phyloP scores from a whole-genome alignment of 2,797 vertebrate genomes.

The Helicolenus hilgendorfi region DNA sequence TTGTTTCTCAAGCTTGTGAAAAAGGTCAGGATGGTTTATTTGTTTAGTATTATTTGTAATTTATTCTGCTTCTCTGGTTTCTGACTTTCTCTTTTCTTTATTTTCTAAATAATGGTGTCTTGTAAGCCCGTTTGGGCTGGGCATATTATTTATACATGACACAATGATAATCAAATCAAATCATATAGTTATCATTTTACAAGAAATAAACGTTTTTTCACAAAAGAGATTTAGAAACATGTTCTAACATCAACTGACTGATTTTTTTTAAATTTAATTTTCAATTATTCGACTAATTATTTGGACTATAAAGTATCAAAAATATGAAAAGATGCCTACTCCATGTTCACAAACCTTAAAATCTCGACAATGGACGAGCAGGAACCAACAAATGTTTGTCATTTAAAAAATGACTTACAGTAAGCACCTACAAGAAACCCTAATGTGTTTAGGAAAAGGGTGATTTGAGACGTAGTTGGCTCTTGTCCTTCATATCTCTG shows the following conservation, averaged over 20 bases:
- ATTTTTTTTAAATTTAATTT: background rate
- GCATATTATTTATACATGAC: no score
- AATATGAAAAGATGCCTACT: background rate
- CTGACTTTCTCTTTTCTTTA: no score
- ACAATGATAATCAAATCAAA: no score
- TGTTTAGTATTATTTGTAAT: no score
- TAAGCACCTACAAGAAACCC: background rate
- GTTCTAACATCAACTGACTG: background rate
- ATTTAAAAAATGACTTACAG: constrained; percentile 13
- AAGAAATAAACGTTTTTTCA: background rate
- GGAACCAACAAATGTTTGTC: background rate
- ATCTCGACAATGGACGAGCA: background rate
- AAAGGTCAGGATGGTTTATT: no score
- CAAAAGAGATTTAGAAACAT: background rate
- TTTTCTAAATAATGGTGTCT: no score
- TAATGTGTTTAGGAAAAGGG: constrained; percentile 58
- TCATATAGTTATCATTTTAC: no score
- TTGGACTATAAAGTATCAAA: background rate
- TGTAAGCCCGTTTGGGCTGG: no score
- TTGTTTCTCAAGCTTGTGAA: no score
- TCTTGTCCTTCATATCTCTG: constrained; percentile 34
- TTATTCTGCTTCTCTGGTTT: no score
- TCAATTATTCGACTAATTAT: background rate
- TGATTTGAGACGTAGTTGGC: constrained; percentile 29
- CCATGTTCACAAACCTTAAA: background rate